Conservation (phyloP, 2,797 vertebrate species). For the Chloroceryle inda region DNA sequence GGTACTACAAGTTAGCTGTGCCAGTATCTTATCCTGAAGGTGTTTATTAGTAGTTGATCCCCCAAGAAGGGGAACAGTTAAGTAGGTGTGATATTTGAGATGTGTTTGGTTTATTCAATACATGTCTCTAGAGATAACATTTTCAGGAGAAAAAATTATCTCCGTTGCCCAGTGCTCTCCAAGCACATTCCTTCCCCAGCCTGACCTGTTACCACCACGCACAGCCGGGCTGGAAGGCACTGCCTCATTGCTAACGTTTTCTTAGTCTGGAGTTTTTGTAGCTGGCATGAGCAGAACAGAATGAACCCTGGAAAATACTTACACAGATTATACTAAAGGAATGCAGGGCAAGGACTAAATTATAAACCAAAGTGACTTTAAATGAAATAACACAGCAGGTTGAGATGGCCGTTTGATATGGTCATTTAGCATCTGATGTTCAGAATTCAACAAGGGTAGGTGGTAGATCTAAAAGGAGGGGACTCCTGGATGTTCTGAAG, state of each 20-base stretch:
- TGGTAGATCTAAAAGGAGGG: not conserved
- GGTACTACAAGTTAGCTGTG: not conserved
- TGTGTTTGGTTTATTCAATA: not conserved
- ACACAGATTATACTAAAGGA: not conserved
- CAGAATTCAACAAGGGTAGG: not conserved
- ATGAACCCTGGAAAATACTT: slow-evolving; percentile 37
- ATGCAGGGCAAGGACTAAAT: not conserved
- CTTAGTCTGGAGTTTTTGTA: not conserved
- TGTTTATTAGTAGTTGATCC: not conserved
- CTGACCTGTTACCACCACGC: slow-evolving; percentile 7
- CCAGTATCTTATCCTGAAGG: not conserved
- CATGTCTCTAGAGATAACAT: not conserved
- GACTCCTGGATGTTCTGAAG: not conserved
- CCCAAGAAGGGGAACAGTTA: not conserved
- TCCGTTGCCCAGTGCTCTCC: not conserved
- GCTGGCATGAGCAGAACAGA: not conserved
- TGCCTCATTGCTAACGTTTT: not conserved
- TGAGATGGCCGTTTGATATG: not conserved
- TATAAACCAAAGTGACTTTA: not conserved
- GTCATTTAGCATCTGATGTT: not conserved
- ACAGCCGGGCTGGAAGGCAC: not conserved
- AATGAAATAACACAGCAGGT: not conserved
- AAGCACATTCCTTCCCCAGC: not conserved
- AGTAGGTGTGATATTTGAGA: not conserved
- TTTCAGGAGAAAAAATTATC: not conserved